Evolutionary conservation across 2,113 vertebrate species (phyloP).

Genomic region (Clarias batrachus): DNA sequence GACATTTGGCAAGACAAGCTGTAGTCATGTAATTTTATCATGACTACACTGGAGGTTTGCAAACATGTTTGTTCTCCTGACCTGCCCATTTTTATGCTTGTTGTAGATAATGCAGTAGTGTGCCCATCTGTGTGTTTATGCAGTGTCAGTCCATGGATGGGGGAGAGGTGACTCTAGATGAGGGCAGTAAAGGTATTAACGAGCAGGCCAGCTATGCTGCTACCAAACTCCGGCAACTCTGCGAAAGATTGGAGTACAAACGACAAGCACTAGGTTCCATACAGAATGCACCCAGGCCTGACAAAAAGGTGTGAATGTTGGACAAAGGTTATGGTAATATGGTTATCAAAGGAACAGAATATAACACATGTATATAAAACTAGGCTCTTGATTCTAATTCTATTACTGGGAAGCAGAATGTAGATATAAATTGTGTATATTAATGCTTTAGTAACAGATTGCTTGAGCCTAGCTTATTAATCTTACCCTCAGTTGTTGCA

Average conservation of each 20-base stretch:
- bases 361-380: background rate
- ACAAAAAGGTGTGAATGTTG: constrained; percentile 84
- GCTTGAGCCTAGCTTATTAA: background rate
- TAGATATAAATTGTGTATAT: background rate
- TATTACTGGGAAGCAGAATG: background rate
- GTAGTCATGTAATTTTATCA: background rate
- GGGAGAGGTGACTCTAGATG: constrained; percentile 78
- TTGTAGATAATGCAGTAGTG: no score
- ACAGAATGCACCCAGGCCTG: constrained; percentile 92
- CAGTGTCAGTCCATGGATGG: constrained; percentile 79
- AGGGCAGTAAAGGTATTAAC: constrained; percentile 82
- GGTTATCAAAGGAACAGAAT: background rate
- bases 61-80: background rate
- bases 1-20: background rate
- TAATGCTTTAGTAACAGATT: background rate
- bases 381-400: background rate
- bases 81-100: background rate
- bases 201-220: constrained; percentile 92
- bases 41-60: background rate
- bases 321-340: background rate
- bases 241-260: constrained; percentile 95
- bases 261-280: constrained; percentile 92
- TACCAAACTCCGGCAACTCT: constrained; percentile 87
- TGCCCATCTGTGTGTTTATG: background rate
- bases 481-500: background rate